Conservation (phyloP, 2,888 invertebrate species). For the Digitonthophagus gazella region DNA sequence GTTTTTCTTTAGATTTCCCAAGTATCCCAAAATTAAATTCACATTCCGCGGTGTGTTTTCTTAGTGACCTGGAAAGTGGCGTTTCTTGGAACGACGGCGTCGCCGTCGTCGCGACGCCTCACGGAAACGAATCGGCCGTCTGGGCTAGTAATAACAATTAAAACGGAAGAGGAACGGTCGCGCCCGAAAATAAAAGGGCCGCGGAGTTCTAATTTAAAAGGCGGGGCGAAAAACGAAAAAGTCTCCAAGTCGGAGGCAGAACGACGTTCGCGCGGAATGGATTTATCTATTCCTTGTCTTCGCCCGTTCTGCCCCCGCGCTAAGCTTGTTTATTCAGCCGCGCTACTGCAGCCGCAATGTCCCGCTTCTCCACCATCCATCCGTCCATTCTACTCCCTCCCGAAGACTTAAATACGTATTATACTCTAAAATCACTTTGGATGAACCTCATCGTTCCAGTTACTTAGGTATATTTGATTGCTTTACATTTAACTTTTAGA, state of each 20-base stretch:
- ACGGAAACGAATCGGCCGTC: conserved; percentile 3
- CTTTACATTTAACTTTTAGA: no score
- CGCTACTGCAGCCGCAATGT: conserved; percentile 34
- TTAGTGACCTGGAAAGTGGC: not conserved
- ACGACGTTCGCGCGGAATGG: conserved; percentile 39
- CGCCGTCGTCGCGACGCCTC: not conserved
- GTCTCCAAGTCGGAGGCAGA: conserved; percentile 33
- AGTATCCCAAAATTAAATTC: not conserved
- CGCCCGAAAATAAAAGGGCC: conserved; percentile 19
- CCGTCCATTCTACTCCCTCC: conserved; percentile 23
- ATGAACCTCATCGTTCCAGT: no score
- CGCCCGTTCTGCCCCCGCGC: conserved; percentile 31
- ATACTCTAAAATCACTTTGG: not conserved
- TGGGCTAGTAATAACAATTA: conserved; percentile 4
- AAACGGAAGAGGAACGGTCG: conserved; percentile 16
- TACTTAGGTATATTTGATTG: no score
- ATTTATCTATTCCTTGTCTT: conserved; percentile 33
- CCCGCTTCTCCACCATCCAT: conserved; percentile 20
- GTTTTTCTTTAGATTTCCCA: no score
- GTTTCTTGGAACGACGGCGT: not conserved
- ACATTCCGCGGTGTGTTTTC: not conserved
- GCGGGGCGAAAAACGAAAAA: conserved; percentile 25
- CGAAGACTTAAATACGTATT: not conserved
- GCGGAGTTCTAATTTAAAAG: conserved; percentile 28
- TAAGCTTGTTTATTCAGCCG: conserved; percentile 41